Percentiles rank a stretch among this genome's conserved stretches.
phyloP scores from a whole-genome alignment of 2,797 vertebrate species.

The Pagetopsis macropterus region DNA sequence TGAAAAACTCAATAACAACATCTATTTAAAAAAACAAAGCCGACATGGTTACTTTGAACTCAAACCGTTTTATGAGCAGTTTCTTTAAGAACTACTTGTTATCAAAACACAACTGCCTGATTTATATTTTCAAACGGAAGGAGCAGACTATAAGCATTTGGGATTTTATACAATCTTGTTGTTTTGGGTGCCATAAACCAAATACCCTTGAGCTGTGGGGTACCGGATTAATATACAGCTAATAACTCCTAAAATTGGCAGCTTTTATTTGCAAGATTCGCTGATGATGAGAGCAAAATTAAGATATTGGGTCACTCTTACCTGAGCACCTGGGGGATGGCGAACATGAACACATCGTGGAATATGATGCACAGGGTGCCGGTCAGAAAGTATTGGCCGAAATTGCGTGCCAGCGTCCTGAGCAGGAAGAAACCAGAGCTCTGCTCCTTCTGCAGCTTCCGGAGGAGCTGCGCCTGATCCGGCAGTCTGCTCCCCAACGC shows the following conservation, averaged over 20 bases:
- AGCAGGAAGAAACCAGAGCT: conserved; percentile 85
- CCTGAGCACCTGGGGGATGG: conserved; percentile 92
- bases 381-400: conserved; percentile 88
- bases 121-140: conserved; percentile 10
- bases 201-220: neutral
- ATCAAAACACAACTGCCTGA: conserved; percentile 17
- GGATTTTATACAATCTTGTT: conserved; percentile 1
- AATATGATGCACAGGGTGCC: conserved; percentile 88
- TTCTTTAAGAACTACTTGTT: conserved; percentile 14
- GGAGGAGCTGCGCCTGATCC: conserved; percentile 86
- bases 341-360: conserved; percentile 92
- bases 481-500: conserved; percentile 79
- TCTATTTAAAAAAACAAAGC: conserved; percentile 41
- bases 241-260: conserved; percentile 13
- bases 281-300: neutral
- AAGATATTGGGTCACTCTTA: conserved; percentile 55
- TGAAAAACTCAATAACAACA: conserved; percentile 41
- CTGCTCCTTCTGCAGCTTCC: conserved; percentile 84
- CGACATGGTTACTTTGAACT: conserved; percentile 26
- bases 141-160: conserved; percentile 1
- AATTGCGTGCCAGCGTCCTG: conserved; percentile 86
- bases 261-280: neutral
- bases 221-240: conserved; percentile 3
- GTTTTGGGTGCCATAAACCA: conserved; percentile 16
- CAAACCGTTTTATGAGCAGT: neutral